These are phyloP conservation scores for Caenorhabditis sinica DNA, from an alignment of 2,888 invertebrate species.

Conservation along the genomic window DNA sequence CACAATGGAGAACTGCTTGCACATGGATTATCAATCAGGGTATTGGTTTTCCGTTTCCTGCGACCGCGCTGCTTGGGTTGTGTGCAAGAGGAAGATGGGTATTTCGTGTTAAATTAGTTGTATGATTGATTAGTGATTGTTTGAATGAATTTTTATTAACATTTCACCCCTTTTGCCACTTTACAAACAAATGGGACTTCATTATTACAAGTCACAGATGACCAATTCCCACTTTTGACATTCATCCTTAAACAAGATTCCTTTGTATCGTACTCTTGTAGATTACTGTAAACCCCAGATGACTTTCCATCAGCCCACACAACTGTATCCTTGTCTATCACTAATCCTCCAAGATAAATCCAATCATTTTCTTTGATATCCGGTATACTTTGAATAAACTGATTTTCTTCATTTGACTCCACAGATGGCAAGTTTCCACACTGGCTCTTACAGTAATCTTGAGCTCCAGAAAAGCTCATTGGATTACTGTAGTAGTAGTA, in stretches of 20 bases:
- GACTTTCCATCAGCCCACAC: not conserved
- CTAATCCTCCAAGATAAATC: conserved; percentile 7
- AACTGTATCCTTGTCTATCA: not conserved
- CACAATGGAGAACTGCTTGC: too few relatives aligned
- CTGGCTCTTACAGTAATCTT: not conserved
- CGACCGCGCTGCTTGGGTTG: too few relatives aligned
- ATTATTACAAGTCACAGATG: not conserved
- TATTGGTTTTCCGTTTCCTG: too few relatives aligned
- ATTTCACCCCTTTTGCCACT: too few relatives aligned
- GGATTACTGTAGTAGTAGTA: not conserved
- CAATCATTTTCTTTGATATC: not conserved
- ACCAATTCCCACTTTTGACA: conserved; percentile 3
- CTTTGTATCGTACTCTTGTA: not conserved
- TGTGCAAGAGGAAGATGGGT: too few relatives aligned
- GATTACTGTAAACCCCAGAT: not conserved
- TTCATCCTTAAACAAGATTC: conserved; percentile 1
- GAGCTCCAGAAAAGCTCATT: not conserved
- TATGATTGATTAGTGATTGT: too few relatives aligned
- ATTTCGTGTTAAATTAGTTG: too few relatives aligned
- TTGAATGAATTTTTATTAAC: too few relatives aligned
- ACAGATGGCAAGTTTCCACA: not conserved
- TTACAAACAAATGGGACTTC: not conserved
- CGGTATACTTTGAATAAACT: not conserved
- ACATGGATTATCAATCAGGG: too few relatives aligned
- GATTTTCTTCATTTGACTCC: not conserved